Base-by-base conservation (phyloP, 2,888 invertebrate species). In the Hypomecis punctinalis region DNA sequence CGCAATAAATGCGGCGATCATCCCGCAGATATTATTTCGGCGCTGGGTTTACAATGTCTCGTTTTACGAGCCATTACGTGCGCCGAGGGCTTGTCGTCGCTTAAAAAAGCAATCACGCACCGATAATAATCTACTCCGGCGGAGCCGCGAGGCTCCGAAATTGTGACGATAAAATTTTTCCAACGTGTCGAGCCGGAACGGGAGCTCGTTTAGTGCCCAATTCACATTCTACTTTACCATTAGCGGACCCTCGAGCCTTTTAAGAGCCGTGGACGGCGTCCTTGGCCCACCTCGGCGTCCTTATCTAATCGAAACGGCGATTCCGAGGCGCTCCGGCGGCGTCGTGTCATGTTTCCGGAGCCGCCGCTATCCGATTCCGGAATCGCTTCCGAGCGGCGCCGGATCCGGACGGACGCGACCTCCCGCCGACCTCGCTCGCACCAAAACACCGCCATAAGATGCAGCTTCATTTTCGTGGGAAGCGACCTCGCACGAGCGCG, bases 1-100 rank as follows among this genome's bases (percentile, higher is more conserved):
- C 54, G 62, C 62, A 66, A 69, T 70, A 68, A 69, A 71, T 51
- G 51, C 37, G 61, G 61, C 66, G 54, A 68, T 69, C 51, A 69
- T 64, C 59, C 53, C 46, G 23, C 35, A 39, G 56, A 59, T 66
- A 55, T 55, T 46, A 45, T 60, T 55, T 35, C 46, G 33, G 47
- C n/a, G n/a, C 48, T 57, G 43, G 60, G 59, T 62, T 63, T 65
- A 63, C 68, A 60, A 55, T 40, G 66, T 63, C 48, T 37, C 61
- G 39, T 46, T 67, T 71, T 56, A 69, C 68, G 70, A 65, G 39
- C 62, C 47, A 36, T 53, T 33, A 52, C 23, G 23, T 6, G 13
- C 13, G 13, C 40, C 48, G 23, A 37, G 42, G 58, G 43, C 39
- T 42, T 46, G 43, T 13, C 48, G 43, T 8, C 52, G 57, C 39